Evolutionary conservation across 2,113 vertebrate genomes (phyloP), one percentile per base, ranked within the genome.

Genomic region (Microcebus lehilahytsara): DNA sequence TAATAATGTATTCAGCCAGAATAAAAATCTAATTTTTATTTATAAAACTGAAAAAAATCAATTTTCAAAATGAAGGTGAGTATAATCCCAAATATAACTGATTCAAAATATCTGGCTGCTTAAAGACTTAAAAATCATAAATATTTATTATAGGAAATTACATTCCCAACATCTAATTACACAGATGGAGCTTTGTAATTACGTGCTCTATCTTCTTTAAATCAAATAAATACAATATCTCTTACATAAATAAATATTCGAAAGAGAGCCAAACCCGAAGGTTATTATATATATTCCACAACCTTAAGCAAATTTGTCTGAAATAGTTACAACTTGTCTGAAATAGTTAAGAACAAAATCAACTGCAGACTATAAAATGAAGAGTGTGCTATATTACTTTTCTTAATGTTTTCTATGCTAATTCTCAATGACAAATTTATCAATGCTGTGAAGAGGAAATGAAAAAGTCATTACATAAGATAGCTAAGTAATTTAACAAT

Each of bases 401-500:
- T 85, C 51, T 96, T 58, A 95, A 86, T n/a, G n/a, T 25, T 64
- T 27, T 64, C 62, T 64, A 64, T 92, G 49, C 22, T 88, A 74
- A 74, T 89, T 83, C 75, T 91, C 49, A 81, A 37, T 91, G 58
- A 85, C 27, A 96, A 88, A 90, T 66, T 86, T 66, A 84, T 49
- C 37, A 46, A 62, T n/a, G 32, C 37, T 75, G 9, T 71, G 51
- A 86, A 91, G 89, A 92, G 56, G 16, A 96, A 79, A 89, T 75
- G 40, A 83, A 71, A 91, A 95, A 64, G 32, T 25, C 66, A 87
- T 79, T 51, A 88, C 42, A 10, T 56, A 89, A 89, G 22, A 79
- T 4, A 95, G 40, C 42, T 91, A 96, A 85, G 34, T 84, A 92
- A 96, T 87, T 92, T 51, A 85, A 95, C 62, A 93, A 74, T 66